These are phyloP conservation scores for Cryptus armator DNA, from an alignment of 2,888 invertebrate species.

Conservation along the genomic window DNA sequence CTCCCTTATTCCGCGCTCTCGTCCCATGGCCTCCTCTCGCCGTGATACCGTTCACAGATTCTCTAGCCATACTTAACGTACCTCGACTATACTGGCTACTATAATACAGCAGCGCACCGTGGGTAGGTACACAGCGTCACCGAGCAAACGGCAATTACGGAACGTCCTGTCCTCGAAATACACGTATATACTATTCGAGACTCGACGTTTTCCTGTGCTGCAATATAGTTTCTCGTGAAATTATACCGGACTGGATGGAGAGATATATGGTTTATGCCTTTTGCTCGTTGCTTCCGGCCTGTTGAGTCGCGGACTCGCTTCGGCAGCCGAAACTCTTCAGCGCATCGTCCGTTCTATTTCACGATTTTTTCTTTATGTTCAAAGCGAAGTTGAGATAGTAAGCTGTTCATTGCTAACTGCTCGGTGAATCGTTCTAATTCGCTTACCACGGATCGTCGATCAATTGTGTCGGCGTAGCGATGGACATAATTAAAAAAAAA, in stretches of 20 bases:
- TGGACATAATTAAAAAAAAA: too few relatives aligned
- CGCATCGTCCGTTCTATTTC: too few relatives aligned
- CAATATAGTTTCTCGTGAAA: not conserved
- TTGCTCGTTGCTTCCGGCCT: not conserved
- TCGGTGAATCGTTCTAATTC: too few relatives aligned
- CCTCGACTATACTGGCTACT: conserved; percentile 4
- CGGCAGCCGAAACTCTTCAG: not conserved
- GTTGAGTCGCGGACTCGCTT: not conserved
- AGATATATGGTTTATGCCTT: not conserved
- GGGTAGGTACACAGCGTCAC: conserved; percentile 7
- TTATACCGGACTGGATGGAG: not conserved
- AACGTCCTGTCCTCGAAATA: conserved; percentile 42
- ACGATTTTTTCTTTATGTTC: too few relatives aligned
- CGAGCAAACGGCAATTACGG: conserved; percentile 70
- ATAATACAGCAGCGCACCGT: not conserved
- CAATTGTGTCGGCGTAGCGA: too few relatives aligned
- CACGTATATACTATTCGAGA: not conserved
- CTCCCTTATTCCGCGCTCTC: conserved; percentile 12
- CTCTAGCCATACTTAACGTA: conserved; percentile 36
- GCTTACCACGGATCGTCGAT: too few relatives aligned
- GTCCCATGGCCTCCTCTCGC: not conserved
- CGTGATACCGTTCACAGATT: conserved; percentile 29
- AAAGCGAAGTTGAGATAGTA: too few relatives aligned
- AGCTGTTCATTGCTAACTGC: too few relatives aligned
- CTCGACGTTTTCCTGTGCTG: not conserved